These are phyloP conservation scores for Mamestra brassicae DNA, from an alignment of 2,888 invertebrate species.

Conservation along the genomic window DNA sequence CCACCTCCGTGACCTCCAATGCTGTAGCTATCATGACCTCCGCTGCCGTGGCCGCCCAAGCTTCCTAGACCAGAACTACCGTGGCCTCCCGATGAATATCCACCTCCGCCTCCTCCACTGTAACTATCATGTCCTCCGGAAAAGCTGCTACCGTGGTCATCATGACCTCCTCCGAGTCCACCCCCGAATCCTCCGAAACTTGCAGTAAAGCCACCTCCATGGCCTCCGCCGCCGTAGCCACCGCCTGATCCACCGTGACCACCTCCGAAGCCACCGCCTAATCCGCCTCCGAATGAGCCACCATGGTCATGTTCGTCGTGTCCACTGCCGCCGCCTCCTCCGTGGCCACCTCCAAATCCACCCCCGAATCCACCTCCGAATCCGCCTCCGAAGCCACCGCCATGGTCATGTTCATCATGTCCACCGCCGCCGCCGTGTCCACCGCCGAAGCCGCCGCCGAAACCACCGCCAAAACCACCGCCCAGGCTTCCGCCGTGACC, in stretches of 20 bases:
- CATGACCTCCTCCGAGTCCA: conserved; percentile 68
- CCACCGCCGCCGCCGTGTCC: conserved; percentile 65
- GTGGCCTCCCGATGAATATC: conserved; percentile 64
- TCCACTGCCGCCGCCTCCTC: conserved; percentile 73
- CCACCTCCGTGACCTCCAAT: conserved; percentile 70
- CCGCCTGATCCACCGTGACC: conserved; percentile 52
- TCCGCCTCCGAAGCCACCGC: conserved; percentile 66
- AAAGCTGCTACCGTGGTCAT: conserved; percentile 66
- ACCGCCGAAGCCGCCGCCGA: conserved; percentile 65
- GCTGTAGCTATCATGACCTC: conserved; percentile 69
- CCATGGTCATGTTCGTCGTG: conserved; percentile 61
- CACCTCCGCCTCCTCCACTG: conserved; percentile 65
- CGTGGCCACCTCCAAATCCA: conserved; percentile 69
- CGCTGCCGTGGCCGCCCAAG: conserved; percentile 66
- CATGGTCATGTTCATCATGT: conserved; percentile 69
- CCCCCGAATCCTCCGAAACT: conserved; percentile 66
- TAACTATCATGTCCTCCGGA: conserved; percentile 66
- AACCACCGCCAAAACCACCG: conserved; percentile 67
- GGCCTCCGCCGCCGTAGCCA: conserved; percentile 61
- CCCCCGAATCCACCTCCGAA: conserved; percentile 67
- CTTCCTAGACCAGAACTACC: conserved; percentile 63
- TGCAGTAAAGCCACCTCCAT: conserved; percentile 64
- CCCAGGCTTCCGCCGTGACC: conserved; percentile 66
- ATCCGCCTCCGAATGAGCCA: conserved; percentile 59
- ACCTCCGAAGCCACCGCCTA: conserved; percentile 60